Base-by-base conservation (phyloP, 2,888 invertebrate genomes). In the Polydesmus complanatus region DNA sequence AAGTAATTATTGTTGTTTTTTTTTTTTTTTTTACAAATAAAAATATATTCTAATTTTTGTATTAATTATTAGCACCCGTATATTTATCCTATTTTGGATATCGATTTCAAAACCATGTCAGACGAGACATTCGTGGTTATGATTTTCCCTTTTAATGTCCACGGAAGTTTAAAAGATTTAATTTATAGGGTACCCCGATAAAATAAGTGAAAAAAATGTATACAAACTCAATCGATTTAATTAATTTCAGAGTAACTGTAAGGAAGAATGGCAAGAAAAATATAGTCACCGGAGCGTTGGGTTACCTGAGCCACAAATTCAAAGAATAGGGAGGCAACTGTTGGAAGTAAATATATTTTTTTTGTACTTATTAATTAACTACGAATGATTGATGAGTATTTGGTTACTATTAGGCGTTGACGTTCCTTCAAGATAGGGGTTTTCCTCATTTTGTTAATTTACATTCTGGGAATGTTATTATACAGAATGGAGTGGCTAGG, bases 401-500 rank as follows among this genome's bases (percentile, higher is more conserved):
- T n/a, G n/a, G n/a, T n/a, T 58, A 49, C 25, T 51, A 47, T 18
- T 56, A 63, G 64, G 91, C 89, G 0, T 76, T 92, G 60, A 77
- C 90, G 63, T 91, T 91, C 74, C 78, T 93, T 22, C 85, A 84
- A 67, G 88, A 89, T 69, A 85, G 89, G 68, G 88, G 90, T 14
- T 91, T 92, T 72, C 91, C 92, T 2, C 82, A 85, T 11, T 88
- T 88, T 69, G 82, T 85, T 52, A 90, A 93, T 74, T 76, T 94
- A 66, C 92, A 93, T 74, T 84, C 88, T 58, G 92, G 92, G 49
- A 94, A 94, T 75, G 84, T 94, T 26, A 86, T 93, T 66, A 80
- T 93, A 51, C 92, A 93, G 70, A 91, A 93, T 73, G 91, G 92
- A 22, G 89, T 90, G 1, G 93, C 93, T 56, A 81, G 92, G 86